Evolutionary conservation across 2,797 vertebrate species (phyloP).

Genomic region (Glyptemys insculpta): DNA sequence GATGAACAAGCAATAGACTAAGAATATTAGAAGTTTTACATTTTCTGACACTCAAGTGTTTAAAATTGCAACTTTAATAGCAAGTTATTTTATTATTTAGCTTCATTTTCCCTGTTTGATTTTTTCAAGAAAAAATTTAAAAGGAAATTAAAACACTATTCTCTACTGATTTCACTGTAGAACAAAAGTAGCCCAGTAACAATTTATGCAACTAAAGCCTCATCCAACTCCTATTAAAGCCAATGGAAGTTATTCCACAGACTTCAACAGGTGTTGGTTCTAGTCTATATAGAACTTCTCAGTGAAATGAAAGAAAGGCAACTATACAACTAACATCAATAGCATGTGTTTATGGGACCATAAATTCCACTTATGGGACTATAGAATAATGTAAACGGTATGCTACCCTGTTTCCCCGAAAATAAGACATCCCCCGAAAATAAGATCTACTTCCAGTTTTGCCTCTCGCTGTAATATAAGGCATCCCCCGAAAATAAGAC

Average conservation of each 20-base stretch:
- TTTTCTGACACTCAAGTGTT: not conserved
- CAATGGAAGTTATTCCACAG: constrained; percentile 30
- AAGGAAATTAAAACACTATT: not conserved
- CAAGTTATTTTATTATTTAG: not conserved
- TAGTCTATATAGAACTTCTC: not conserved
- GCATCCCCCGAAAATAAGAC: too few species aligned
- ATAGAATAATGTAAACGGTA: not conserved
- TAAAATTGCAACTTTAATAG: not conserved
- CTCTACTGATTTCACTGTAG: not conserved
- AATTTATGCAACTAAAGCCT: constrained; percentile 50
- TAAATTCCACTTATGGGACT: too few species aligned
- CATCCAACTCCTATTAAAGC: constrained; percentile 56
- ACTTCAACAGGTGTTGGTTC: constrained; percentile 34
- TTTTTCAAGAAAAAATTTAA: constrained; percentile 34
- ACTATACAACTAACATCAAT: not conserved
- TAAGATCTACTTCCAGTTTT: too few species aligned
- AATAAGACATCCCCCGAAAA: too few species aligned
- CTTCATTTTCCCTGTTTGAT: not conserved
- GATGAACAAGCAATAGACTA: not conserved
- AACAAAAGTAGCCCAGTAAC: not conserved
- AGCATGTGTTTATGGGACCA: not conserved
- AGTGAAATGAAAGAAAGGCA: constrained; percentile 29
- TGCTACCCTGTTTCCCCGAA: too few species aligned
- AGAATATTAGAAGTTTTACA: not conserved
- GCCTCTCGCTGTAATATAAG: too few species aligned